phyloP scores from a whole-genome alignment of 2,888 invertebrate genomes.

The Drosophila basisetae region DNA sequence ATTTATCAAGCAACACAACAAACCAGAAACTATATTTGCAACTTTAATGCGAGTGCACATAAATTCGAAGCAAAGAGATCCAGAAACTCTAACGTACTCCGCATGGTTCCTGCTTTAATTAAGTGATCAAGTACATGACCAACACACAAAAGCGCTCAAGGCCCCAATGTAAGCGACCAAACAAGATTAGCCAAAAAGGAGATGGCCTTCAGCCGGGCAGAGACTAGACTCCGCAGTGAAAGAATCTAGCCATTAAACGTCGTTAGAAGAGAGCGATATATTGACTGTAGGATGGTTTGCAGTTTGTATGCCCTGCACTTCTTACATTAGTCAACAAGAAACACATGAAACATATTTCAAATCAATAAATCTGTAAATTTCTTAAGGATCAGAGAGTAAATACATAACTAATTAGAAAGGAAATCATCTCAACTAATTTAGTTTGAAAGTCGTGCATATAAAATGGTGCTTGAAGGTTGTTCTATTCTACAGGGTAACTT shows the following conservation, averaged over 20 bases:
- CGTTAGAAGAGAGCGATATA: conserved; percentile 62
- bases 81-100: conserved; percentile 27
- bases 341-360: neutral
- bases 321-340: neutral
- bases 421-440: neutral
- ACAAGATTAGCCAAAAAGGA: conserved; percentile 71
- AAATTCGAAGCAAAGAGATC: conserved; percentile 29
- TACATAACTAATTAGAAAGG: neutral
- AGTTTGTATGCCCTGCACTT: conserved; percentile 15
- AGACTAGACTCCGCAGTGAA: conserved; percentile 4
- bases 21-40: conserved; percentile 41
- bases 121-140: conserved; percentile 75
- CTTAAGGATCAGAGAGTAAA: neutral
- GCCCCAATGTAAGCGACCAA: conserved; percentile 56
- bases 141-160: conserved; percentile 51
- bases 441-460: neutral
- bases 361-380: neutral
- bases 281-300: neutral
- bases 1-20: conserved; percentile 72
- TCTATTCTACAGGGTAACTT: conserved; percentile 17
- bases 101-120: conserved; percentile 65
- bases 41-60: conserved; percentile 49
- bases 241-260: conserved; percentile 55
- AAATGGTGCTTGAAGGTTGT: neutral
- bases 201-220: conserved; percentile 51